Conservation (phyloP, 2,113 vertebrate genomes). For the Pangasianodon hypophthalmus region DNA sequence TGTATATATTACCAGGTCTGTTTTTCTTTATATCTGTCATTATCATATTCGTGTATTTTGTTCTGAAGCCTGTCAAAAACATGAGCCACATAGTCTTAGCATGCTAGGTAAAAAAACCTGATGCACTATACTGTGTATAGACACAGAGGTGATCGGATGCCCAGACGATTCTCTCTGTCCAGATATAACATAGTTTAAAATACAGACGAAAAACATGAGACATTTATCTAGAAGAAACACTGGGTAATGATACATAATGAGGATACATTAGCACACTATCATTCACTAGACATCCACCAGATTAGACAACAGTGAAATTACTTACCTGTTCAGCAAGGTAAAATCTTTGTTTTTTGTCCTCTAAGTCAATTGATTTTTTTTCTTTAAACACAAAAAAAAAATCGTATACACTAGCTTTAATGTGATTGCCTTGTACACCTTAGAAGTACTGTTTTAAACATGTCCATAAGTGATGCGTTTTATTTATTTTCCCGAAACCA, state of each 20-base stretch:
- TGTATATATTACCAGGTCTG: neutral
- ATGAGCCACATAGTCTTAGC: neutral
- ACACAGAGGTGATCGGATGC: neutral
- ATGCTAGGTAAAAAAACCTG: neutral
- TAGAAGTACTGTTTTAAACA: neutral
- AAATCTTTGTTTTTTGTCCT: neutral
- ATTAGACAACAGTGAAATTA: neutral
- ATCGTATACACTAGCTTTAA: neutral
- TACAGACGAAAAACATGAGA: neutral
- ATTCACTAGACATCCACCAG: neutral
- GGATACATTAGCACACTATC: neutral
- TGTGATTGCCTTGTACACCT: neutral
- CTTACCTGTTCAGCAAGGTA: neutral
- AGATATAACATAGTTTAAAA: neutral
- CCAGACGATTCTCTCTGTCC: neutral
- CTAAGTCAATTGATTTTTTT: too few species aligned
- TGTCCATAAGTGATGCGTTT: neutral
- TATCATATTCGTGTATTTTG: neutral
- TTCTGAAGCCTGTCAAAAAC: neutral
- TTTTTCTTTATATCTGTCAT: too few species aligned
- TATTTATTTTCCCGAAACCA: constrained; percentile 20
- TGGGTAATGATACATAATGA: neutral
- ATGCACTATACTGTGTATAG: neutral
- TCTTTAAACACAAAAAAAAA: too few species aligned
- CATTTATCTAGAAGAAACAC: neutral